These are phyloP conservation scores for Cichlasoma orientale DNA, from an alignment of 2,797 vertebrate genomes.

Conservation along the genomic window DNA sequence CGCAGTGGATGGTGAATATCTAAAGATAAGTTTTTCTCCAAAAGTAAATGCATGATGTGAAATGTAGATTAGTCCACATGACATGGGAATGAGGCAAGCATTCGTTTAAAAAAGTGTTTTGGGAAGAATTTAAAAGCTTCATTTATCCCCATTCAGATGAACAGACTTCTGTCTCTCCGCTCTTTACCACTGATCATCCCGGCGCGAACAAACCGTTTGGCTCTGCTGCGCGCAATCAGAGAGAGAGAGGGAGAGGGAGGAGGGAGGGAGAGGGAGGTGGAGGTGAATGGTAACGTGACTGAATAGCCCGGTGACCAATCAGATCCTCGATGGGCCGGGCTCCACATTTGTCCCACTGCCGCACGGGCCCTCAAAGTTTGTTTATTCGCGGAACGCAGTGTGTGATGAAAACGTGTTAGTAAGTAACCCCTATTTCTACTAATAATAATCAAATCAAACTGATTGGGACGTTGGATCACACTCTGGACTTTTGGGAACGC, in stretches of 20 bases:
- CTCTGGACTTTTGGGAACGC: conserved; percentile 74
- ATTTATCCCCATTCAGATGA: conserved; percentile 41
- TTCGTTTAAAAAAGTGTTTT: conserved; percentile 8
- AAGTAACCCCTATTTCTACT: conserved; percentile 73
- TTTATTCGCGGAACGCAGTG: conserved; percentile 86
- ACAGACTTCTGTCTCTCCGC: conserved; percentile 45
- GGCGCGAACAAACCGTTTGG: conserved; percentile 52
- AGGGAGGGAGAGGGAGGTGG: conserved; percentile 43
- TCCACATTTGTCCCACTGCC: conserved; percentile 77
- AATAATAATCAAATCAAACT: conserved; percentile 79
- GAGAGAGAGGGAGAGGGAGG: conserved; percentile 42
- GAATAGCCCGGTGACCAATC: conserved; percentile 81
- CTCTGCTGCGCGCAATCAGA: conserved; percentile 49
- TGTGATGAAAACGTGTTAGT: conserved; percentile 87
- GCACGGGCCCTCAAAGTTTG: conserved; percentile 88
- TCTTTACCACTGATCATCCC: conserved; percentile 60
- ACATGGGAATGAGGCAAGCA: background rate
- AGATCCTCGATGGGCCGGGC: conserved; percentile 76
- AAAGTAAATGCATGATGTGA: background rate
- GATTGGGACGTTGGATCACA: conserved; percentile 77
- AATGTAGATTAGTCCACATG: background rate
- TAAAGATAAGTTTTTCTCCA: background rate
- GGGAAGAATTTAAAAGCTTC: conserved; percentile 31
- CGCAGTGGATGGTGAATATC: background rate
- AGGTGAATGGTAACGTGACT: conserved; percentile 73